phyloP scores from a whole-genome alignment of 2,888 invertebrate species.

The Macrostomum cliftonense region DNA sequence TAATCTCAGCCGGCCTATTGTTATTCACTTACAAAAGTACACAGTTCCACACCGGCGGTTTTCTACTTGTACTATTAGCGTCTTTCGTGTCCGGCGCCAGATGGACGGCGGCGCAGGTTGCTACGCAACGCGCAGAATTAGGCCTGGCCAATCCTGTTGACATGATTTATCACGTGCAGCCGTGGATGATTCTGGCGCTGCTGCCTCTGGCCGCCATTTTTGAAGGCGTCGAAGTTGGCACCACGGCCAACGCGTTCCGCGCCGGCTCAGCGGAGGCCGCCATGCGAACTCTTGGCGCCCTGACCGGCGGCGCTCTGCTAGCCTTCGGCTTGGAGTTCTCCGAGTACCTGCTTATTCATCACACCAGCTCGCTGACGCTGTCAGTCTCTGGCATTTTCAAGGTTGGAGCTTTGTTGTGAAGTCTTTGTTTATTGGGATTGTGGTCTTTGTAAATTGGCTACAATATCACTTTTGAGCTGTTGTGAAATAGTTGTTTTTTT shows the following conservation, averaged over 20 bases:
- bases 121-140: constrained; percentile 60
- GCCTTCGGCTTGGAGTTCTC: constrained; percentile 47
- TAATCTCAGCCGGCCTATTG: constrained; percentile 71
- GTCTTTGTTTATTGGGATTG: too few species aligned
- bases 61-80: constrained; percentile 67
- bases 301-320: constrained; percentile 27
- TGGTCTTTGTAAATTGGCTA: too few species aligned
- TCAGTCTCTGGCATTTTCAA: constrained; percentile 89
- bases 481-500: too few species aligned
- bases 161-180: constrained; percentile 94
- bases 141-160: constrained; percentile 77
- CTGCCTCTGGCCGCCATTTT: constrained; percentile 66
- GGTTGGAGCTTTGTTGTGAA: constrained; percentile 42
- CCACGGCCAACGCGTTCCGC: constrained; percentile 41
- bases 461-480: too few species aligned
- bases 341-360: constrained; percentile 75
- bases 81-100: constrained; percentile 70
- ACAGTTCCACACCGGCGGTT: constrained; percentile 71
- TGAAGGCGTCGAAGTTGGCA: constrained; percentile 48
- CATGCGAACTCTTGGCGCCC: constrained; percentile 29
- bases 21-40: constrained; percentile 95
- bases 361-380: constrained; percentile 83
- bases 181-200: constrained; percentile 85
- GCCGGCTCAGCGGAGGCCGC: constrained; percentile 32
- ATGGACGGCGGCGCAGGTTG: constrained; percentile 85